phyloP scores from a whole-genome alignment of 2,888 invertebrate genomes.

The Erebia epiphron region DNA sequence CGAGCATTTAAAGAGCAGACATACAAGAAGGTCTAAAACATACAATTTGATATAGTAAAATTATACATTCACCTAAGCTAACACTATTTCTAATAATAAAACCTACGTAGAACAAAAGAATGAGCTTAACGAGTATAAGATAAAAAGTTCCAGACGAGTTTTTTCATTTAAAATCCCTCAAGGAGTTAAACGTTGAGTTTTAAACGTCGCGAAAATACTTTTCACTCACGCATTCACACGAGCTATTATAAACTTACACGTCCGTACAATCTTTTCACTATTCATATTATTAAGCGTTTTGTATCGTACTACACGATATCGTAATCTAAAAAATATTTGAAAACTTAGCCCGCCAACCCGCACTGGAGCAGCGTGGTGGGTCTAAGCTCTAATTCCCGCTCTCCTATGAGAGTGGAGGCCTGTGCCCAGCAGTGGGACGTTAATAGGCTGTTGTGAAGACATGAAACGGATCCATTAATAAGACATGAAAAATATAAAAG shows the following conservation, averaged over 20 bases:
- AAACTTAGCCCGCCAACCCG: neutral
- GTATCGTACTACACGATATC: constrained; percentile 1
- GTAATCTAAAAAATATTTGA: neutral
- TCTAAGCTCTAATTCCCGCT: no score
- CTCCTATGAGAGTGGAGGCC: no score
- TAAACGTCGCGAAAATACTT: constrained; percentile 13
- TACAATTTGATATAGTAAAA: no score
- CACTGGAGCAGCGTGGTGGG: no score
- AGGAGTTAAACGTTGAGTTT: constrained; percentile 14
- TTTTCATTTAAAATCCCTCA: constrained; percentile 19
- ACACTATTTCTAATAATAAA: neutral
- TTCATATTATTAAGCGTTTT: constrained; percentile 23
- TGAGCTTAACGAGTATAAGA: constrained; percentile 1
- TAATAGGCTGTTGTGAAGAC: no score
- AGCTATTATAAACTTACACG: constrained; percentile 30
- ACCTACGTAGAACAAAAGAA: neutral
- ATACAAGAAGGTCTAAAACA: no score
- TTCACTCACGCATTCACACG: constrained; percentile 28
- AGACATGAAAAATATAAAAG: no score
- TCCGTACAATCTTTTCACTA: constrained; percentile 32
- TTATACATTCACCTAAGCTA: no score
- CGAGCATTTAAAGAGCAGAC: no score
- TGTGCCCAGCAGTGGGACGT: no score
- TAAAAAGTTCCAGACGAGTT: constrained; percentile 12
- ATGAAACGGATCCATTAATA: no score